Conservation (phyloP, 1,140 invertebrate genomes). For the Neotoxoptera formosana region DNA sequence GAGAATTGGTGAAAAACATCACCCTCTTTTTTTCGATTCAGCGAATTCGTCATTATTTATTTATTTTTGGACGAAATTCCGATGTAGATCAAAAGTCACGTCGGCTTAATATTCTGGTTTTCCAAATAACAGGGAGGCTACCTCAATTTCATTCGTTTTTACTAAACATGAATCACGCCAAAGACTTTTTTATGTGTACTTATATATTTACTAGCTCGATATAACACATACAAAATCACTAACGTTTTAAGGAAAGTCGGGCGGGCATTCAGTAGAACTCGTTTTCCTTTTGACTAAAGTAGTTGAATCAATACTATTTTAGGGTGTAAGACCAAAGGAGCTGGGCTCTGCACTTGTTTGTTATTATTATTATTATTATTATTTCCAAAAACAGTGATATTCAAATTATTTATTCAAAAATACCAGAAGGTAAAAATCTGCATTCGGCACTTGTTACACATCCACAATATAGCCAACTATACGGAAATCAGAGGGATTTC, state of each 20-base stretch:
- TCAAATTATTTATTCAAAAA: background rate
- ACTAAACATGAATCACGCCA: conserved; percentile 26
- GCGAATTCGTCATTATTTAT: conserved; percentile 45
- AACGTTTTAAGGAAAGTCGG: background rate
- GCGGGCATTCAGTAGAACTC: background rate
- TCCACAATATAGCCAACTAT: background rate
- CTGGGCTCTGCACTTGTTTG: background rate
- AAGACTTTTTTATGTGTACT: background rate
- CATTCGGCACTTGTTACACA: background rate
- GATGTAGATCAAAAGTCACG: conserved; percentile 12
- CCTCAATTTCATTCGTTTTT: background rate
- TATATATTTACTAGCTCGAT: background rate
- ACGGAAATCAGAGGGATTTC: background rate
- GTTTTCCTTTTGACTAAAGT: conserved; percentile 39
- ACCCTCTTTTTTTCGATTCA: conserved; percentile 38
- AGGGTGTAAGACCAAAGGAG: background rate
- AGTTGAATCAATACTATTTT: conserved; percentile 6
- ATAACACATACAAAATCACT: conserved; percentile 22
- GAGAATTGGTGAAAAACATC: conserved; percentile 11
- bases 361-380: conserved; percentile 39
- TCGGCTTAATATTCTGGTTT: background rate
- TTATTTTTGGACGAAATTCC: conserved; percentile 29
- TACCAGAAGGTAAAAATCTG: conserved; percentile 13
- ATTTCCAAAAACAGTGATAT: conserved; percentile 25
- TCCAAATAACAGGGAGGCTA: background rate